Base-by-base conservation (phyloP, 2,113 vertebrate genomes). In the Vidua chalybeata region DNA sequence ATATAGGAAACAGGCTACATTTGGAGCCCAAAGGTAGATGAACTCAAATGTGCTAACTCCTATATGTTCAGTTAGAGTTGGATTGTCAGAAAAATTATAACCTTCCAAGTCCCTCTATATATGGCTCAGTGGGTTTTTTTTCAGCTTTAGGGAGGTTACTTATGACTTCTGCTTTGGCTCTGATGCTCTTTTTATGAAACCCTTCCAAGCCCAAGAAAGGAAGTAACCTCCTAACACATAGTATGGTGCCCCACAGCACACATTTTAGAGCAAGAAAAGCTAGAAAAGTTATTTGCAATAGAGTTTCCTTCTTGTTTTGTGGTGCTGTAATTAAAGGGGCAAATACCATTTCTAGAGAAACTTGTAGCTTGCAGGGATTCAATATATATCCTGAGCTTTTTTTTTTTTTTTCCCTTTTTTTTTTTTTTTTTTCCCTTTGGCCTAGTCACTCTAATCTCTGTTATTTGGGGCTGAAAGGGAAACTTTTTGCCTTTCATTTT, bases 391-490 rank as follows among this genome's bases (percentile, higher is more conserved):
- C 26, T 14, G 35, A 84, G 4, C 0, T 9, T 5, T 21, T 48
- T 33, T 7, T 20, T 7, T 5, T 13, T 4, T 9, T n/a, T n/a
- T 26, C 21, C 13, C 10, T 5, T 5, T 7, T 6, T 9, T 5
- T 18, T 35, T 13, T 18, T 45, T 33, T 46, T 28, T 17, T 33
- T n/a, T n/a, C n/a, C 35, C 35, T 73, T 54, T 16, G 1, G 0
- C 10, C 48, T 22, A 37, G 15, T 58, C n/a, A 51, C 8, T 79
- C 23, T 73, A 26, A 54, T 58, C 35, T 58, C 5, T 63, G 13
- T 22, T 63, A 6, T 77, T 41, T 11, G 7, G 24, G 37, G 6
- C 43, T 82, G 11, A 39, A 35, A 91, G 30, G 15, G 33, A 91
- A 64, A 11, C 10, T 1, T 58, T 82, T 59, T 62, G 28, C 27